Base-by-base conservation (phyloP, 2,888 invertebrate species). In the Agriopis leucophaearia region DNA sequence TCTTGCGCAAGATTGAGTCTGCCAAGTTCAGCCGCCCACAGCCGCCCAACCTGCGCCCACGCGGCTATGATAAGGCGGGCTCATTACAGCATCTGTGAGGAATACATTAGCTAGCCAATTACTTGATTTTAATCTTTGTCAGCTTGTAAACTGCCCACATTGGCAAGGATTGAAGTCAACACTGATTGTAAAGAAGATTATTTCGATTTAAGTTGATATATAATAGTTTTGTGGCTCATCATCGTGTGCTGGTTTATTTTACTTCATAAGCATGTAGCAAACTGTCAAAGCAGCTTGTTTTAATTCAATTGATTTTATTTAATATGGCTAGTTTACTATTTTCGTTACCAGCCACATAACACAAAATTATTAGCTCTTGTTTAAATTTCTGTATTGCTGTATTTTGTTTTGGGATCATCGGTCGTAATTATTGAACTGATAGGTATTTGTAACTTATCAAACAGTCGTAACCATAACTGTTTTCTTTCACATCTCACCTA, bases 11-110 rank as follows among this genome's bases (percentile, higher is more conserved):
- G 81, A 80, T 78, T 64, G 74, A 71, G 73, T 74, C 74, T 84
- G 88, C 90, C 91, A 91, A 90, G 90, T 85, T 88, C 87, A 86
- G 74, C 75, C 88, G 85, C 91, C 92, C 86, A 89, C 91, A 76
- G 77, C 82, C 81, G 81, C 83, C 87, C 84, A 83, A 51, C 42
- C 74, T 74, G 81, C 84, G 80, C 91, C 92, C 86, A 91, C 91
- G 86, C 84, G 72, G 55, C 74, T 68, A 72, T 72, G 76, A 75
- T 77, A 79, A 81, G 74, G 71, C 74, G 75, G 74, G 77, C 74
- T 77, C 70, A 71, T 65, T 77, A 71, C 69, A 74, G 73, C 72
- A 71, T 76, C 78, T 75, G 74, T 78, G 76, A 76, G 57, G 73
- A 75, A 66, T 74, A 74, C 63, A 68, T 58, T 64, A 71, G 60